Percentiles rank a stretch among this genome's conserved stretches.
phyloP scores from a whole-genome alignment of 1,140 invertebrate genomes.

The Euglossa dilemma region DNA sequence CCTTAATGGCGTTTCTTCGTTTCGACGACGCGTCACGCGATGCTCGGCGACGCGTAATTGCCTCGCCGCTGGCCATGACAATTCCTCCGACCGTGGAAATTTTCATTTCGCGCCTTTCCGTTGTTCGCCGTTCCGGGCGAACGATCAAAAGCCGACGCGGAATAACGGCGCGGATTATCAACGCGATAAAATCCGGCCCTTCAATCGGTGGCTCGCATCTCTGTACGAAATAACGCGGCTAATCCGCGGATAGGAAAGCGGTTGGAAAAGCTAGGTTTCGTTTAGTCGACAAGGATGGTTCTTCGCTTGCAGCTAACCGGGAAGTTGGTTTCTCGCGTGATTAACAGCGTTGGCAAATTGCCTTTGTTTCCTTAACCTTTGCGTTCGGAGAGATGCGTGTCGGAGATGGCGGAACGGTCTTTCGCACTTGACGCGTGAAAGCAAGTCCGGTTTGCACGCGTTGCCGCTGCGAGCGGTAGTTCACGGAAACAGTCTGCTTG shows the following conservation, averaged over 20 bases:
- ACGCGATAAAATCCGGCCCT: background rate
- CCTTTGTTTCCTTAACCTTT: slow-evolving; percentile 11
- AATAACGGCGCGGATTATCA: background rate
- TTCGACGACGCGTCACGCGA: no score
- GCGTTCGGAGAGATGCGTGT: background rate
- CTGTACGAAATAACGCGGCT: background rate
- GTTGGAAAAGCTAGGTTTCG: background rate
- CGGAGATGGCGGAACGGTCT: background rate
- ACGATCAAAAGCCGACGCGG: background rate
- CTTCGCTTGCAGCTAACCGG: no score
- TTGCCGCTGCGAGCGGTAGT: no score
- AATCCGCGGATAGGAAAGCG: background rate
- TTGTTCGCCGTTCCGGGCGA: background rate
- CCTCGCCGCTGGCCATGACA: background rate
- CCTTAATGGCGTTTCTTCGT: no score
- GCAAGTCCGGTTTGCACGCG: background rate
- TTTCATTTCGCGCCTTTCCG: slow-evolving; percentile 5
- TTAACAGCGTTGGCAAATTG: background rate
- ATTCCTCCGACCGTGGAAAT: background rate
- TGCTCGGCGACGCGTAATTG: background rate
- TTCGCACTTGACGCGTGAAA: background rate
- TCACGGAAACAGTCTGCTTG: no score
- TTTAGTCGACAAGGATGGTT: no score
- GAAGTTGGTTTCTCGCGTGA: background rate
- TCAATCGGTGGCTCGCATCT: background rate